Conservation (phyloP, 2,888 invertebrate genomes). For the Gymnocheta viridis region DNA sequence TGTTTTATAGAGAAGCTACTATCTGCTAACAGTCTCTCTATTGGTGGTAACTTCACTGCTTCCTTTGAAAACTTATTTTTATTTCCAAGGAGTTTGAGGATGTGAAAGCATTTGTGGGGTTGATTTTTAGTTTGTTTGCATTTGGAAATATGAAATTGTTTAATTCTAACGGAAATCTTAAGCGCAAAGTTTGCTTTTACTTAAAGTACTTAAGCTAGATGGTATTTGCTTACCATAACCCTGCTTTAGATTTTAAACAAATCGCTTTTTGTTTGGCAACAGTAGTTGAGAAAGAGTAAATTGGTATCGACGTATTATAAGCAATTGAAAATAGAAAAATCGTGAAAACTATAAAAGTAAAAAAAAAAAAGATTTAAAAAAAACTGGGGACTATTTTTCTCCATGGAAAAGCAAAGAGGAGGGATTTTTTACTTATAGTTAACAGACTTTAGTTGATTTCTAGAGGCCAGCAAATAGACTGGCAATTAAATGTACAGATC, state of each 20-base stretch:
- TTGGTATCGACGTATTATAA: neutral
- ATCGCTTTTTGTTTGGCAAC: conserved; percentile 21
- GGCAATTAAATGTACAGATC: no score
- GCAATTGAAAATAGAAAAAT: neutral
- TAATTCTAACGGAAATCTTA: conserved; percentile 67
- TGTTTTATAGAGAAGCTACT: conserved; percentile 41
- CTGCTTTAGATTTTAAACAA: conserved; percentile 46
- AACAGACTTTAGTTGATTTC: no score
- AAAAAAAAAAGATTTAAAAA: neutral
- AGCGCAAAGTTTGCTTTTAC: conserved; percentile 69
- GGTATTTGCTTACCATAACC: conserved; percentile 65
- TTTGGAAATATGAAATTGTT: conserved; percentile 56
- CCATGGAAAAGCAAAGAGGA: neutral
- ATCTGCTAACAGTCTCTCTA: conserved; percentile 15
- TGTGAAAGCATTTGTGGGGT: neutral
- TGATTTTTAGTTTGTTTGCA: conserved; percentile 1
- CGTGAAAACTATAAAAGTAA: neutral
- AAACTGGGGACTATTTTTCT: neutral
- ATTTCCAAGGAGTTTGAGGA: neutral
- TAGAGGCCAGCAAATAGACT: no score
- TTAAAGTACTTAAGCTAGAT: conserved; percentile 68
- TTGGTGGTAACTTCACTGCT: conserved; percentile 25
- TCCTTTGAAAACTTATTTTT: conserved; percentile 14
- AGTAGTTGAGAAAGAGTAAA: conserved; percentile 4
- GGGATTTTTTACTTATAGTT: no score